A percentile compares a stretch with the other conserved stretches of the same genome.
Evolutionary conservation across 1,140 invertebrate genomes (phyloP).

Genomic region (Sminthurinus signatus): DNA sequence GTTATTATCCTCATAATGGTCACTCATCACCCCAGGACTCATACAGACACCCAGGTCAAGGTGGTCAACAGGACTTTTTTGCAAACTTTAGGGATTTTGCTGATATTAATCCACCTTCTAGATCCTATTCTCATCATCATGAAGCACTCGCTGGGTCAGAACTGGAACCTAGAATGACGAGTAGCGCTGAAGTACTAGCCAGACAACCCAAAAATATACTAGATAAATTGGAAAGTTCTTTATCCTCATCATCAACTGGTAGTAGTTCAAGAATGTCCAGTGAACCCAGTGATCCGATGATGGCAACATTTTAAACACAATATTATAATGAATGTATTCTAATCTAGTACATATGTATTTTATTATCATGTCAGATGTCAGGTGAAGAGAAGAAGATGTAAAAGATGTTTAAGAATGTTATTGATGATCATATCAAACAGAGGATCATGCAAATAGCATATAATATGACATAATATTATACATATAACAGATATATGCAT

Average conservation of each 20-base stretch:
- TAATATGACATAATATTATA: too few species aligned
- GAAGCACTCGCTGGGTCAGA: slow-evolving; percentile 60
- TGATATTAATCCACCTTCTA: slow-evolving; percentile 72
- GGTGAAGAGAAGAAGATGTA: too few species aligned
- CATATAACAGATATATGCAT: too few species aligned
- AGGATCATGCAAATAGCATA: too few species aligned
- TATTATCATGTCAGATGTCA: too few species aligned
- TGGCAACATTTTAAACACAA: slow-evolving; percentile 41
- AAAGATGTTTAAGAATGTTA: too few species aligned
- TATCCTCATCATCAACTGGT: slow-evolving; percentile 41
- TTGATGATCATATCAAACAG: too few species aligned
- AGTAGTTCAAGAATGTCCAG: slow-evolving; percentile 57
- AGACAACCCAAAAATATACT: slow-evolving; percentile 66
- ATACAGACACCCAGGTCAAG: slow-evolving; percentile 49
- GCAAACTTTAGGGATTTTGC: slow-evolving; percentile 83
- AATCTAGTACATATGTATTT: slow-evolving; percentile 6
- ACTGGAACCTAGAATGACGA: slow-evolving; percentile 18
- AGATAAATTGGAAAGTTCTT: too few species aligned
- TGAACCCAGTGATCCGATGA: slow-evolving; percentile 37
- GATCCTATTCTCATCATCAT: slow-evolving; percentile 71
- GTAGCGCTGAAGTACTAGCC: too few species aligned
- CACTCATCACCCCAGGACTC: slow-evolving; percentile 53
- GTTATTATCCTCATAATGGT: slow-evolving; percentile 40
- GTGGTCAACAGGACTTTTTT: slow-evolving; percentile 58
- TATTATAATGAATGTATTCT: not conserved